These are phyloP conservation scores for Megalonaias nervosa DNA, from an alignment of 1,140 invertebrate species.

Conservation along the genomic window DNA sequence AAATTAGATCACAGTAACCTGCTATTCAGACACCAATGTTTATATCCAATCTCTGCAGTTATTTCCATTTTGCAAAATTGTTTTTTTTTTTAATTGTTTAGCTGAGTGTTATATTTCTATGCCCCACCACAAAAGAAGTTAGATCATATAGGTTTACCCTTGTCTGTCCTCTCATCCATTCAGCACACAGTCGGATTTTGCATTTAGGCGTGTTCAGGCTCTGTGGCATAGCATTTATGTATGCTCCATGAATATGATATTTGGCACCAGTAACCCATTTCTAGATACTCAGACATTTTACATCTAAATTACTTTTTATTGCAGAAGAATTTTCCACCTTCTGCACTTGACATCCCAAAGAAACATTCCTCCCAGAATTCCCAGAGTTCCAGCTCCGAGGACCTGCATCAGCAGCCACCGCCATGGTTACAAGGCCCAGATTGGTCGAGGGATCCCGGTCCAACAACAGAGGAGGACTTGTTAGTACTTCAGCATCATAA, in stretches of 20 bases:
- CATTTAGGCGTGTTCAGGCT: neutral
- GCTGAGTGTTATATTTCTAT: too few species aligned
- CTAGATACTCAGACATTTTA: neutral
- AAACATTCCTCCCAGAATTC: conserved; percentile 36
- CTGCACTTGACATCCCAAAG: conserved; percentile 55
- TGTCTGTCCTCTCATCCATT: neutral
- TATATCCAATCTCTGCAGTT: too few species aligned
- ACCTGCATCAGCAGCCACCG: conserved; percentile 35
- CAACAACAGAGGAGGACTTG: conserved; percentile 39
- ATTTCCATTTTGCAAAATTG: too few species aligned
- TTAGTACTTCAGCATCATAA: conserved; percentile 1
- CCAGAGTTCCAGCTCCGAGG: conserved; percentile 49
- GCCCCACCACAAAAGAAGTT: too few species aligned
- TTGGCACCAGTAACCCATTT: neutral
- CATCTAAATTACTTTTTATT: neutral
- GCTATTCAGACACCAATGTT: too few species aligned
- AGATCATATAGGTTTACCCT: too few species aligned
- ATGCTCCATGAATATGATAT: too few species aligned
- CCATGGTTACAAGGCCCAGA: conserved; percentile 44
- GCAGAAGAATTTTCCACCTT: conserved; percentile 46
- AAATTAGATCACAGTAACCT: too few species aligned
- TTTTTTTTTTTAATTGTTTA: too few species aligned
- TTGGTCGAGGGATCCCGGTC: conserved; percentile 41
- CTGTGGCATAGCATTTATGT: neutral
- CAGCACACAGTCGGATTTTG: neutral